Evolutionary conservation across 1,140 invertebrate species (phyloP).

Genomic region (Brachionus sp.): DNA sequence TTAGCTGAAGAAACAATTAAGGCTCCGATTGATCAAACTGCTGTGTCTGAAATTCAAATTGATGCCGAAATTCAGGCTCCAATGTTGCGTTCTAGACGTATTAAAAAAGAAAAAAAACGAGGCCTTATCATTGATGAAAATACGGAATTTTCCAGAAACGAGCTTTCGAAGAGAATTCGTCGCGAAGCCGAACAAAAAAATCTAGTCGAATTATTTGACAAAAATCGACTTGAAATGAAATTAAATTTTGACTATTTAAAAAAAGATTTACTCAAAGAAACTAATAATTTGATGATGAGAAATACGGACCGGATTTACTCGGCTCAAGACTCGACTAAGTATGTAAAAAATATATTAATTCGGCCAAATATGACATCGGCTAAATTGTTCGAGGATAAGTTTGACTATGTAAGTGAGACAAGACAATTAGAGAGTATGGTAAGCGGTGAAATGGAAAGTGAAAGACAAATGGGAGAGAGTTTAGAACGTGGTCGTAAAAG

Average conservation of each 20-base stretch:
- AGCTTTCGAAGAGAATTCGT: not conserved
- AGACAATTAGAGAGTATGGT: not conserved
- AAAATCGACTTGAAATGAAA: not conserved
- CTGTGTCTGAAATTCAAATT: not conserved
- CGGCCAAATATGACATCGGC: not conserved
- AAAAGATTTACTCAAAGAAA: not conserved
- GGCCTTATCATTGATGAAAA: not conserved
- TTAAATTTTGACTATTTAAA: not conserved
- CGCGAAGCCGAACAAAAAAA: not conserved
- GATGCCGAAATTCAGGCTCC: not conserved
- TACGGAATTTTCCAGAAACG: not conserved
- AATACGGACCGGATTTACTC: not conserved
- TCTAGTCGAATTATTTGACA: not conserved
- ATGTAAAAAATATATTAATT: not conserved
- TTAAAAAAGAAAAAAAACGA: not conserved
- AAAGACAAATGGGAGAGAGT: not conserved
- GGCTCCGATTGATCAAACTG: not conserved
- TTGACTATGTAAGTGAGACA: not conserved
- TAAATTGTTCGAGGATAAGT: not conserved
- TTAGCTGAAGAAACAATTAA: not conserved
- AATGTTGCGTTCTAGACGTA: not conserved
- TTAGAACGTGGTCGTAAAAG: not conserved
- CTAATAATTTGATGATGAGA: constrained; percentile 3
- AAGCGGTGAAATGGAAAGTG: not conserved
- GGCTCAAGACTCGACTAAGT: not conserved